A percentile compares a stretch with the other conserved stretches of the same genome.
These are phyloP conservation scores for Spodoptera picta DNA, from an alignment of 2,888 invertebrate genomes.

Conservation along the genomic window DNA sequence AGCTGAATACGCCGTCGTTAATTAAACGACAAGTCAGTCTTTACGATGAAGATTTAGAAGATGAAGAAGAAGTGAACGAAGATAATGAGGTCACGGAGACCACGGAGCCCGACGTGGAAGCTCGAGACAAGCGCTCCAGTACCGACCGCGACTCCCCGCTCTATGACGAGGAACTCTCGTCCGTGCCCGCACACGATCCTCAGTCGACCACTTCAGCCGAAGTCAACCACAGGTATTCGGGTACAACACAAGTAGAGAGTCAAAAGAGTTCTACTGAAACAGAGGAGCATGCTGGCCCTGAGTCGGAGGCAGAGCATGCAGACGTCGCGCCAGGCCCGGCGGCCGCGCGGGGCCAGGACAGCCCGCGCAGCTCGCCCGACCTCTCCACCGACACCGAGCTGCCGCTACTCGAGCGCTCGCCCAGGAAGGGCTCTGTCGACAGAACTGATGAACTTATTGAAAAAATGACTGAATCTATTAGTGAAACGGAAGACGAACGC, in stretches of 20 bases:
- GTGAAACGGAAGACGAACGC: conserved; percentile 90
- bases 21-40: conserved; percentile 85
- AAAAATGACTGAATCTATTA: conserved; percentile 90
- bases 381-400: conserved; percentile 39
- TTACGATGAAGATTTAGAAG: conserved; percentile 84
- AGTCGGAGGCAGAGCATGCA: conserved; percentile 24
- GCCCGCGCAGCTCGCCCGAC: conserved; percentile 1
- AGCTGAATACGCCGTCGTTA: conserved; percentile 81
- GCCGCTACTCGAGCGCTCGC: conserved; percentile 11
- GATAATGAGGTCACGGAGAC: conserved; percentile 53
- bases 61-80: conserved; percentile 42
- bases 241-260: conserved; percentile 1
- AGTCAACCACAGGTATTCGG: neutral
- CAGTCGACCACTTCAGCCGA: neutral
- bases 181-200: neutral
- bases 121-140: neutral
- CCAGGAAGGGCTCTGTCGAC: conserved; percentile 27
- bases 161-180: neutral
- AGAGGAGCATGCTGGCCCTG: conserved; percentile 13
- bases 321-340: conserved; percentile 19
- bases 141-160: neutral
- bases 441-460: conserved; percentile 64
- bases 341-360: conserved; percentile 37
- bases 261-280: conserved; percentile 3
- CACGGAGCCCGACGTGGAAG: conserved; percentile 1